Conservation (phyloP, 2,797 vertebrate species). For the Hafferia zeledoni region DNA sequence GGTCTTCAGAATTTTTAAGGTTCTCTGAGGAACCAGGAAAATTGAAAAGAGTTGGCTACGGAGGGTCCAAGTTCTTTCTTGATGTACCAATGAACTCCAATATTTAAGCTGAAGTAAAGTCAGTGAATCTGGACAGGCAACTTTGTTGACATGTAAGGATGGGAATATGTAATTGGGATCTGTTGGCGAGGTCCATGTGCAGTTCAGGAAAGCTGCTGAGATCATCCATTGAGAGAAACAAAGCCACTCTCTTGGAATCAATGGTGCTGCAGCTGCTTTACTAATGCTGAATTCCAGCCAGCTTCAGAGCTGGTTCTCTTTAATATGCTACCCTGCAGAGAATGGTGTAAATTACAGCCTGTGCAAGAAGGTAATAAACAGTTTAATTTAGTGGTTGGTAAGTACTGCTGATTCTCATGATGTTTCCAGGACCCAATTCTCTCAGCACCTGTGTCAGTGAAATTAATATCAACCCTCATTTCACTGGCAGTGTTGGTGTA, state of each 20-base stretch:
- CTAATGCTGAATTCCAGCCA: not conserved
- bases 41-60: not conserved
- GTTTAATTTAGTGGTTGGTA: constrained; percentile 7
- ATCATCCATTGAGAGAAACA: not conserved
- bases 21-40: not conserved
- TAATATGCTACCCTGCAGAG: not conserved
- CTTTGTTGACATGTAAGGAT: not conserved
- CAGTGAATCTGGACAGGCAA: not conserved
- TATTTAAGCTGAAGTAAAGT: not conserved
- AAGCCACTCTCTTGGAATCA: not conserved
- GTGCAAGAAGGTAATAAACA: not conserved
- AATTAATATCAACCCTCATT: not conserved
- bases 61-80: not conserved
- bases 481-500: not conserved
- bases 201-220: not conserved
- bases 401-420: not conserved
- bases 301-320: not conserved
- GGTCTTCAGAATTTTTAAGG: not conserved
- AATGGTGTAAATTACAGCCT: not conserved
- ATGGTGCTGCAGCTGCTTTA: not conserved
- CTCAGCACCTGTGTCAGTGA: not conserved
- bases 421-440: not conserved
- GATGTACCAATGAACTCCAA: not conserved
- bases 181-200: not conserved
- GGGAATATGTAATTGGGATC: not conserved